phyloP scores from a whole-genome alignment of 2,113 vertebrate species.

The Piaya cayana region DNA sequence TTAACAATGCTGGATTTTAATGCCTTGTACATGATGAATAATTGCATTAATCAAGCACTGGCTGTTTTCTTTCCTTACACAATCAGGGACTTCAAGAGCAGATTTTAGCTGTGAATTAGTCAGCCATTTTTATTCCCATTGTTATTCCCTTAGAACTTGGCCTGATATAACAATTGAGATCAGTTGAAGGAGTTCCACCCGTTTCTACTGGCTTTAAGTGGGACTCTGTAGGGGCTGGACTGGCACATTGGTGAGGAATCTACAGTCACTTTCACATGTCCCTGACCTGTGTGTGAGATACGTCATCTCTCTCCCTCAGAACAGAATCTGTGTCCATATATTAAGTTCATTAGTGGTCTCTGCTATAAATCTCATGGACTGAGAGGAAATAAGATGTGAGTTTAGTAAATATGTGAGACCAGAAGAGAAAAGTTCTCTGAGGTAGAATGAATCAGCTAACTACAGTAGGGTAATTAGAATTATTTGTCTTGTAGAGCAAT shows the following conservation, averaged over 20 bases:
- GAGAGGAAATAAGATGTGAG: not conserved
- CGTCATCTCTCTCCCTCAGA: not conserved
- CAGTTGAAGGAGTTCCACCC: not conserved
- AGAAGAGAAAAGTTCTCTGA: not conserved
- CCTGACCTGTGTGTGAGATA: not conserved
- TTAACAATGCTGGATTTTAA: not conserved
- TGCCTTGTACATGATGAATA: not conserved
- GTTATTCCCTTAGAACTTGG: not conserved
- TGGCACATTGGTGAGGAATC: not conserved
- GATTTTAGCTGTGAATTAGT: not conserved
- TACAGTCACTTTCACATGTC: not conserved
- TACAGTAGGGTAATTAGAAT: not conserved
- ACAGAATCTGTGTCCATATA: not conserved
- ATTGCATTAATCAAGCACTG: not conserved
- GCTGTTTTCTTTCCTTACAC: constrained; percentile 5
- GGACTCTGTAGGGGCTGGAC: not conserved
- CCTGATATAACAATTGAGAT: not conserved
- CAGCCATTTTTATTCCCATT: not conserved
- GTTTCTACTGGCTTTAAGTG: not conserved
- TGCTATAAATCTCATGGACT: not conserved
- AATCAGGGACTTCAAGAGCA: not conserved
- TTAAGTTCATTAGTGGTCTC: not conserved
- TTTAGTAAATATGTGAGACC: not conserved
- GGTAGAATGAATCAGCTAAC: not conserved
- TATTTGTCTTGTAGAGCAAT: not conserved